A percentile compares a stretch with the other conserved stretches of the same genome.
phyloP scores from a whole-genome alignment of 2,888 invertebrate genomes.

The Thymelicus sylvestris region DNA sequence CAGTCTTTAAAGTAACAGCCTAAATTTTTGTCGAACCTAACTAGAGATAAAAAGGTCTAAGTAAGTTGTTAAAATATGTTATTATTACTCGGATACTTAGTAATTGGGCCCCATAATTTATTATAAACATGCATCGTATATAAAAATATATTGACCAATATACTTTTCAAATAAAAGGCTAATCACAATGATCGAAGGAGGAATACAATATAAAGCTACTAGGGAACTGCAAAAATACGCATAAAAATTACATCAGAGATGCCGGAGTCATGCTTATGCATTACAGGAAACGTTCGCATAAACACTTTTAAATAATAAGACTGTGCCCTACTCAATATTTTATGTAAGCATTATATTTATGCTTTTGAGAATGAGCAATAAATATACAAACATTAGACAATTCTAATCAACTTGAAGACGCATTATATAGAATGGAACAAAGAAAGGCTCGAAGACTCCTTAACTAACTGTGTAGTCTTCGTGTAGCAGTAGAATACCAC shows the following conservation, averaged over 20 bases:
- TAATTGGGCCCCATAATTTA: background rate
- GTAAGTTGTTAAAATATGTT: background rate
- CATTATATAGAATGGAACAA: background rate
- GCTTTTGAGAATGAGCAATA: too few relatives aligned
- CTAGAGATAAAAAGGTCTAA: background rate
- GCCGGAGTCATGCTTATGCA: constrained; percentile 4
- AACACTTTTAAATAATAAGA: background rate
- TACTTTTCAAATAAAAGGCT: background rate
- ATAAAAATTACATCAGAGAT: constrained; percentile 1
- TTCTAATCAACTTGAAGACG: too few relatives aligned
- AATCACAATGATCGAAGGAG: background rate
- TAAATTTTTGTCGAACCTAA: constrained; percentile 5
- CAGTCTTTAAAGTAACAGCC: constrained; percentile 19
- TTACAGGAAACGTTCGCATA: background rate
- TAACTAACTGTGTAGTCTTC: constrained; percentile 4
- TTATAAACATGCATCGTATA: background rate
- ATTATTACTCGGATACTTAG: background rate
- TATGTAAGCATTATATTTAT: background rate
- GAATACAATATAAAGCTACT: background rate
- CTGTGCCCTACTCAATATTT: constrained; percentile 2
- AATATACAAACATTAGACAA: too few relatives aligned
- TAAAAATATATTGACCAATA: background rate
- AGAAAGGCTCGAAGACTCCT: background rate
- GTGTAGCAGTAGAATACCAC: background rate
- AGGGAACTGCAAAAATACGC: background rate